Conservation (phyloP, 2,113 vertebrate species). For the Cygnus buccinator region DNA sequence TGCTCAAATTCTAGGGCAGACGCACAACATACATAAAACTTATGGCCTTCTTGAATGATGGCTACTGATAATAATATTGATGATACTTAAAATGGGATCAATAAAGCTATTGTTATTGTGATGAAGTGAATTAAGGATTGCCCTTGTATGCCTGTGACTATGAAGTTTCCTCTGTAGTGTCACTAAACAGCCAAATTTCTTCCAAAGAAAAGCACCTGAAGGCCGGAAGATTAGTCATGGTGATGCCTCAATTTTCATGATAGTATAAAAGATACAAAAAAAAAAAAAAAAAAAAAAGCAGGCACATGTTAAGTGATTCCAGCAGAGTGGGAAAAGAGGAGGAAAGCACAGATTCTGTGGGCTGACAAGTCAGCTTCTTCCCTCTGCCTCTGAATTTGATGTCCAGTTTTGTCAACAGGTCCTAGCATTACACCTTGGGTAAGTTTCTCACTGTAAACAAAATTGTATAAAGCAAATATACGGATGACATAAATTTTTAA, state of each 20-base stretch:
- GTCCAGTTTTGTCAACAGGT: not conserved
- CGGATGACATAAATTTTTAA: not conserved
- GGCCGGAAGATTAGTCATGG: not conserved
- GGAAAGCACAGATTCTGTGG: not conserved
- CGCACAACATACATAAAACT: not conserved
- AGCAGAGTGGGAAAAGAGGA: not conserved
- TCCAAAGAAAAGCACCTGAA: not conserved
- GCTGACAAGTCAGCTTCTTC: not conserved
- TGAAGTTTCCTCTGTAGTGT: not conserved
- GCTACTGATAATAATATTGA: not conserved
- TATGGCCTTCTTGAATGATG: not conserved
- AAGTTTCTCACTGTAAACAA: not conserved
- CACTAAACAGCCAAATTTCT: not conserved
- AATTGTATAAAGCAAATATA: not conserved
- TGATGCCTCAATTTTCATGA: not conserved
- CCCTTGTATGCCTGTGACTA: not conserved
- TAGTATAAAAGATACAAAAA: not conserved
- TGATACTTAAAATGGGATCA: not conserved
- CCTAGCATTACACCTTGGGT: not conserved
- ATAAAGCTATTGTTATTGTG: not conserved
- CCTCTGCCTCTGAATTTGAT: not conserved
- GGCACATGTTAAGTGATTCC: not conserved
- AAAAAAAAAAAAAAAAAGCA: not conserved
- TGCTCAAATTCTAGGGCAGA: not conserved
- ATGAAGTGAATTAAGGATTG: not conserved